Conservation (phyloP, 2,113 vertebrate genomes). For the Solea solea region DNA sequence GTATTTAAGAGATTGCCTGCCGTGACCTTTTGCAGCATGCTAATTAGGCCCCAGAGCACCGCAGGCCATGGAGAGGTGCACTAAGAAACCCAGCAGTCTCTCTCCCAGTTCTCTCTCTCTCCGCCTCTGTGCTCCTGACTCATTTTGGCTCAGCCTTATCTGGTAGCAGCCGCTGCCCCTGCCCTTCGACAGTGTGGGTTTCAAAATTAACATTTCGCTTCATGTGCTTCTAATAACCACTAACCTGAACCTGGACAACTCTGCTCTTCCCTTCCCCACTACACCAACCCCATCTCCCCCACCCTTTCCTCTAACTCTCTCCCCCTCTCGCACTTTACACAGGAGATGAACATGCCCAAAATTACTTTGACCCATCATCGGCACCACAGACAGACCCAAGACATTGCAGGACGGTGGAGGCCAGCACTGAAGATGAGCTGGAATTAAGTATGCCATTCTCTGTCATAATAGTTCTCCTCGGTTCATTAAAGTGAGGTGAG, state of each 20-base stretch:
- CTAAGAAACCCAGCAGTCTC: slow-evolving; percentile 78
- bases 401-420: slow-evolving; percentile 86
- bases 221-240: slow-evolving; percentile 99
- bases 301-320: slow-evolving; percentile 63
- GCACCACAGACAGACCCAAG: slow-evolving; percentile 92
- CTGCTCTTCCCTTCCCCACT: slow-evolving; percentile 41
- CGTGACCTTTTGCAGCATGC: slow-evolving; percentile 93
- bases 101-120: slow-evolving; percentile 52
- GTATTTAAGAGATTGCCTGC: slow-evolving; percentile 94
- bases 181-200: slow-evolving; percentile 87
- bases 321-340: slow-evolving; percentile 84
- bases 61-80: slow-evolving; percentile 79
- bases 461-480: slow-evolving; percentile 93
- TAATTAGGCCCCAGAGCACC: slow-evolving; percentile 93
- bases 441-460: slow-evolving; percentile 99
- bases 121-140: slow-evolving; percentile 66
- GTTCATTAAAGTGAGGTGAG: slow-evolving; percentile 95
- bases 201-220: slow-evolving; percentile 99
- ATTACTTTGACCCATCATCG: slow-evolving; percentile 95
- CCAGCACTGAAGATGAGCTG: slow-evolving; percentile 92
- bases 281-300: slow-evolving; percentile 4
- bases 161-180: slow-evolving; percentile 85
- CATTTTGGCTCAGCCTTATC: slow-evolving; percentile 85
- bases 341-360: slow-evolving; percentile 95
- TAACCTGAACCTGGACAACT: slow-evolving; percentile 84